phyloP scores from a whole-genome alignment of 2,113 vertebrate genomes.

The Laticauda laticaudata region DNA sequence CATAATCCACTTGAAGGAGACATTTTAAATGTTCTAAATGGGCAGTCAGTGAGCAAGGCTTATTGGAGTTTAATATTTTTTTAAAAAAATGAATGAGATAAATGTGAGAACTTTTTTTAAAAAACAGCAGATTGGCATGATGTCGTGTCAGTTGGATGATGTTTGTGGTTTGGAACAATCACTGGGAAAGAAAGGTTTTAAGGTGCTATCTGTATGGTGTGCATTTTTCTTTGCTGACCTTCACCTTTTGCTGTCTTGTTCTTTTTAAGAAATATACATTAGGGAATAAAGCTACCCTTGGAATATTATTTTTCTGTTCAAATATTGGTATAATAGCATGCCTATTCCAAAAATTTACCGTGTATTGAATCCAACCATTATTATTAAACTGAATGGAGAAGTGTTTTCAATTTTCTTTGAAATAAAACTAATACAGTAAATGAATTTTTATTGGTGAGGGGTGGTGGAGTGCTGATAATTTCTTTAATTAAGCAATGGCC shows the following conservation, averaged over 20 bases:
- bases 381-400: not conserved
- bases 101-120: not conserved
- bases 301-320: not conserved
- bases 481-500: not conserved
- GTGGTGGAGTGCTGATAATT: not conserved
- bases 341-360: not conserved
- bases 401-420: not conserved
- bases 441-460: not conserved
- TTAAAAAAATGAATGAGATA: not conserved
- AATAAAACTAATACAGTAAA: not conserved
- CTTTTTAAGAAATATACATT: not conserved
- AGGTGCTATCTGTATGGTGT: not conserved
- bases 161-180: not conserved
- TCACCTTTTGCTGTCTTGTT: not conserved
- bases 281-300: too few relatives aligned
- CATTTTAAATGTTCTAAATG: conserved; percentile 24
- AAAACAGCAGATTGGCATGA: not conserved
- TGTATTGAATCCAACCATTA: not conserved
- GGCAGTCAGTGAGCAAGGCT: not conserved
- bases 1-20: conserved; percentile 17
- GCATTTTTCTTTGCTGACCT: not conserved
- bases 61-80: not conserved
- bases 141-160: not conserved
- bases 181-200: not conserved
- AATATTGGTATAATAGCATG: not conserved